Conservation (phyloP, 2,888 invertebrate species). For the Acleris emargana region DNA sequence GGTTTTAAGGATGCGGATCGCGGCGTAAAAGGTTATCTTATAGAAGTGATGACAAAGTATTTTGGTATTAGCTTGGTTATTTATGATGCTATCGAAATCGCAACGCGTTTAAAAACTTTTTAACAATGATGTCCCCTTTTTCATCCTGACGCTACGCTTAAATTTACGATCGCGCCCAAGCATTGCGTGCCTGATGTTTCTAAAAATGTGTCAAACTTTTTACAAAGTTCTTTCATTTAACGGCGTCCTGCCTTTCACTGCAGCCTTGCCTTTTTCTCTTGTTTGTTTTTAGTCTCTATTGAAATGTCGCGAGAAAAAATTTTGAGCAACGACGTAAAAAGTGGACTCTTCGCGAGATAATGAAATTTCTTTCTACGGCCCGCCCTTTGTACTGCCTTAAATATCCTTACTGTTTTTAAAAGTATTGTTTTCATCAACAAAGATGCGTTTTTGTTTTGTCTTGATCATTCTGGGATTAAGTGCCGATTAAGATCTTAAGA, state of each 20-base stretch:
- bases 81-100: slow-evolving; percentile 60
- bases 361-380: slow-evolving; percentile 63
- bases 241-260: slow-evolving; percentile 75
- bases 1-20: slow-evolving; percentile 28
- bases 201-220: slow-evolving; percentile 84
- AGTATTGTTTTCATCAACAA: slow-evolving; percentile 31
- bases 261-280: slow-evolving; percentile 76
- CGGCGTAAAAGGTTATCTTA: slow-evolving; percentile 25
- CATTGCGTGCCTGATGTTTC: slow-evolving; percentile 81
- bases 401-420: slow-evolving; percentile 29
- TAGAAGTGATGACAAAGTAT: slow-evolving; percentile 29
- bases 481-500: too few relatives aligned
- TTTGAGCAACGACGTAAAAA: slow-evolving; percentile 67
- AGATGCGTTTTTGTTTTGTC: not conserved
- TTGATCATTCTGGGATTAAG: too few relatives aligned
- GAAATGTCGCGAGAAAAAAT: slow-evolving; percentile 72
- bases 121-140: slow-evolving; percentile 81
- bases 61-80: slow-evolving; percentile 58
- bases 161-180: slow-evolving; percentile 78
- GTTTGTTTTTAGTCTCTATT: slow-evolving; percentile 79
- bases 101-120: slow-evolving; percentile 73
- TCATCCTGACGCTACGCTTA: slow-evolving; percentile 79
- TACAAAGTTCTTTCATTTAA: slow-evolving; percentile 82
- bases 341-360: slow-evolving; percentile 64
- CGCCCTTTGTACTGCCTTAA: slow-evolving; percentile 48